phyloP scores from a whole-genome alignment of 2,113 vertebrate species.

The Peromyscus leucopus region DNA sequence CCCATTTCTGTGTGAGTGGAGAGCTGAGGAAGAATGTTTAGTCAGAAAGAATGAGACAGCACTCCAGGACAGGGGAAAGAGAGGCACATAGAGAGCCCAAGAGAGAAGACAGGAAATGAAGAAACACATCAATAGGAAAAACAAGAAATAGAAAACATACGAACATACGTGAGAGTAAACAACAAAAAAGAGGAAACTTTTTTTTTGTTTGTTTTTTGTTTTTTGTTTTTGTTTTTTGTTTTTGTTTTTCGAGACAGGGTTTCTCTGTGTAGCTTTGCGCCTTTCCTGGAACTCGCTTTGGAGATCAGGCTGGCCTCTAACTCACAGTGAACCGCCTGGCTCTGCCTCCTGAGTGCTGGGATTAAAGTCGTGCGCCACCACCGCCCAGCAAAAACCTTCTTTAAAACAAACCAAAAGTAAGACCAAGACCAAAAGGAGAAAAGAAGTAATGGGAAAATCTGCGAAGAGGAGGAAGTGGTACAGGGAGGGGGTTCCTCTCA shows the following conservation, averaged over 20 bases:
- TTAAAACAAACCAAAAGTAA: constrained; percentile 2
- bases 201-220: not conserved
- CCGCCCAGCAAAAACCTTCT: not conserved
- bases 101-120: not conserved
- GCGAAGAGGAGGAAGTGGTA: not conserved
- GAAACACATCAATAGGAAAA: not conserved
- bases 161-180: not conserved
- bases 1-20: not conserved
- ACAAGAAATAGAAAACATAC: not conserved
- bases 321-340: too few species aligned
- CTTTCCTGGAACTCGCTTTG: too few species aligned
- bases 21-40: not conserved
- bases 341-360: too few species aligned
- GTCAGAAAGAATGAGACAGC: not conserved
- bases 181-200: not conserved
- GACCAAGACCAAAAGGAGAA: not conserved
- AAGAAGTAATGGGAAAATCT: not conserved
- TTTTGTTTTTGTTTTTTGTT: too few species aligned
- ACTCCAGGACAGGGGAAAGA: not conserved
- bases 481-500: not conserved
- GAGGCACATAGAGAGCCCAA: not conserved
- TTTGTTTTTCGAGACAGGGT: too few species aligned
- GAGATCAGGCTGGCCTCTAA: too few species aligned
- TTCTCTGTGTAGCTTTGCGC: too few species aligned
- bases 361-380: too few species aligned